Evolutionary conservation across 2,888 invertebrate genomes (phyloP).

Genomic region (Rotaria sp.): DNA sequence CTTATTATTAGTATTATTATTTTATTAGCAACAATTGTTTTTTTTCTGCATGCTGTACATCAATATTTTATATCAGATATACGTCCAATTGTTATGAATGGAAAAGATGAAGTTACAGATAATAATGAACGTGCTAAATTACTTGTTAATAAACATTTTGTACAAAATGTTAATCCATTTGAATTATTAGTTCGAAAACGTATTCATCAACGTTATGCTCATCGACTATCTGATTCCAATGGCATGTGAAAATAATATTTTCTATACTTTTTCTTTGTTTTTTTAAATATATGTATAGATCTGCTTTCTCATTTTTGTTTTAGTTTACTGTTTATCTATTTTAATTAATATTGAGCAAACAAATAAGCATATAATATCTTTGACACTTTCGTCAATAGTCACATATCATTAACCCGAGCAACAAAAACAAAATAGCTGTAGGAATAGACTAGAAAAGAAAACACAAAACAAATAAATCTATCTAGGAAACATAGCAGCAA

Average conservation of each 20-base stretch:
- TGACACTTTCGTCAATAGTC: not conserved
- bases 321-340: not conserved
- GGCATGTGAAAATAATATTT: not conserved
- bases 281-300: no score
- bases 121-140: not conserved
- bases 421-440: not conserved
- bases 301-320: no score
- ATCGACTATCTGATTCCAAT: not conserved
- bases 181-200: not conserved
- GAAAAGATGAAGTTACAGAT: not conserved
- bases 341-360: not conserved
- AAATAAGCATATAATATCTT: not conserved
- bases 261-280: no score
- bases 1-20: not conserved
- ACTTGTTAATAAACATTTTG: not conserved
- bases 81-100: not conserved
- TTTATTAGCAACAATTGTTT: not conserved
- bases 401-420: not conserved
- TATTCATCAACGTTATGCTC: not conserved
- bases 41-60: not conserved
- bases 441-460: not conserved
- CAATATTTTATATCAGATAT: not conserved
- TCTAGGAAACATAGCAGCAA: slow-evolving; percentile 37
- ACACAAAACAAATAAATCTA: not conserved
- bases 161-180: not conserved